phyloP scores from a whole-genome alignment of 2,797 vertebrate genomes.

The Prionace glauca region DNA sequence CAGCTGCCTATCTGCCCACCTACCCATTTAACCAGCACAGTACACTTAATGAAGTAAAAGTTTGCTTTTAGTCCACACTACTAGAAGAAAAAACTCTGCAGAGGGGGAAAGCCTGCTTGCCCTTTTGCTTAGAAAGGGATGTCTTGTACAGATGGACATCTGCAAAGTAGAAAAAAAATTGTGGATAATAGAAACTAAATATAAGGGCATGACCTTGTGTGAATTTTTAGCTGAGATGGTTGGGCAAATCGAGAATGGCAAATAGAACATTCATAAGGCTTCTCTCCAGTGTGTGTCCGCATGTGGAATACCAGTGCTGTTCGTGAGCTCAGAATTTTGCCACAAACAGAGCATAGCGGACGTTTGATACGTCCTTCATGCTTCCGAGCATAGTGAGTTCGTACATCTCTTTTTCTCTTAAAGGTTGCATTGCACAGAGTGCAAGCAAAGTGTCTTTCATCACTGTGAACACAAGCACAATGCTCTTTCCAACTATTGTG shows the following conservation, averaged over 20 bases:
- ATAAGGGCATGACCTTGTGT: conserved; percentile 50
- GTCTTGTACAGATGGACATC: neutral
- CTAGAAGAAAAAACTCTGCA: neutral
- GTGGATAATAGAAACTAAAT: neutral
- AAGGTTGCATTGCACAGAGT: conserved; percentile 51
- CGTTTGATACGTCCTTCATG: conserved; percentile 53
- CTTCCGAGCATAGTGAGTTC: conserved; percentile 48
- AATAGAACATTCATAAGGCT: conserved; percentile 50
- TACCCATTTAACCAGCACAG: neutral
- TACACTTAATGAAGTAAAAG: neutral
- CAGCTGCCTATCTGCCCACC: neutral
- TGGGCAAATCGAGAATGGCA: conserved; percentile 54
- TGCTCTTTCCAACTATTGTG: conserved; percentile 55
- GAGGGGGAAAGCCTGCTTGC: no score
- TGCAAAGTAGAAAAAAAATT: neutral
- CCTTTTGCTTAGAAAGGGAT: neutral
- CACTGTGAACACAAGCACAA: conserved; percentile 48
- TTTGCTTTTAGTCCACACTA: neutral
- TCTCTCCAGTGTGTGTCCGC: conserved; percentile 54
- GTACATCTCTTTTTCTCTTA: conserved; percentile 54
- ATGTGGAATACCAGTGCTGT: conserved; percentile 55
- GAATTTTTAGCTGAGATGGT: conserved; percentile 56
- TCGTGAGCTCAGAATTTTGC: conserved; percentile 56
- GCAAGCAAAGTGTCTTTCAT: conserved; percentile 55
- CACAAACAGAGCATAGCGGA: conserved; percentile 53